These are phyloP conservation scores for Aurelia coerulea DNA, from an alignment of 30 jellyfish, hydroid and myxozoan species.

Conservation along the genomic window DNA sequence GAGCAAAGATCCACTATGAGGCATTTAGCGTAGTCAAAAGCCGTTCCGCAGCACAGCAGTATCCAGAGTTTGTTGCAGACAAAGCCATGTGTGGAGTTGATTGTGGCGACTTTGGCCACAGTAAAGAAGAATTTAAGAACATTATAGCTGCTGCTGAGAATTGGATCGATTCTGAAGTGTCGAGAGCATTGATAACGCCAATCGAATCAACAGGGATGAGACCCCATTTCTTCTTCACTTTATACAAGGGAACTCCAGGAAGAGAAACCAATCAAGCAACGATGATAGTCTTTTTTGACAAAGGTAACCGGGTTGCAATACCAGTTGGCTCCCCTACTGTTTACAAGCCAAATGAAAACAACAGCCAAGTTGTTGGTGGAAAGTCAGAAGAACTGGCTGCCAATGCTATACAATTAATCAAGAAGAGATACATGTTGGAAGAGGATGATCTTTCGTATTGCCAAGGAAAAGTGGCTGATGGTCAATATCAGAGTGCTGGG, in stretches of 20 bases:
- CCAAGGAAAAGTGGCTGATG: conserved; percentile 38
- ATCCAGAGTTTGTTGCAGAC: conserved; percentile 21
- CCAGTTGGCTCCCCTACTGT: conserved; percentile 29
- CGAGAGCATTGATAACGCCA: neutral
- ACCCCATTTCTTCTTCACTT: conserved; percentile 30
- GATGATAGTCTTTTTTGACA: conserved; percentile 9
- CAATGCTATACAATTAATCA: no score
- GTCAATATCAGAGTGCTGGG: conserved; percentile 48
- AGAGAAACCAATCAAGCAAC: conserved; percentile 31
- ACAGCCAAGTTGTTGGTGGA: neutral
- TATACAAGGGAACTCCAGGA: conserved; percentile 37
- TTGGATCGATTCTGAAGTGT: no score
- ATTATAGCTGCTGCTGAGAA: conserved; percentile 14
- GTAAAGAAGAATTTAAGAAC: conserved; percentile 25
- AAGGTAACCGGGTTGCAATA: conserved; percentile 19
- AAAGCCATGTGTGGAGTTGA: conserved; percentile 37
- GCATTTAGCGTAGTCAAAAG: conserved; percentile 16
- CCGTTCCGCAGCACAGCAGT: neutral
- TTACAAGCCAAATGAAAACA: conserved; percentile 15
- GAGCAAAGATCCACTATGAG: conserved; percentile 21
- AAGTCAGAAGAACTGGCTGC: no score
- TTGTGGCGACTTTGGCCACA: conserved; percentile 45
- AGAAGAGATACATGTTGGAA: conserved; percentile 2
- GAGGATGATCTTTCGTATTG: conserved; percentile 20
- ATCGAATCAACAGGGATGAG: conserved; percentile 23